Conservation (phyloP, 64 coral and sea anemone genomes). For the Anthopleura sola region DNA sequence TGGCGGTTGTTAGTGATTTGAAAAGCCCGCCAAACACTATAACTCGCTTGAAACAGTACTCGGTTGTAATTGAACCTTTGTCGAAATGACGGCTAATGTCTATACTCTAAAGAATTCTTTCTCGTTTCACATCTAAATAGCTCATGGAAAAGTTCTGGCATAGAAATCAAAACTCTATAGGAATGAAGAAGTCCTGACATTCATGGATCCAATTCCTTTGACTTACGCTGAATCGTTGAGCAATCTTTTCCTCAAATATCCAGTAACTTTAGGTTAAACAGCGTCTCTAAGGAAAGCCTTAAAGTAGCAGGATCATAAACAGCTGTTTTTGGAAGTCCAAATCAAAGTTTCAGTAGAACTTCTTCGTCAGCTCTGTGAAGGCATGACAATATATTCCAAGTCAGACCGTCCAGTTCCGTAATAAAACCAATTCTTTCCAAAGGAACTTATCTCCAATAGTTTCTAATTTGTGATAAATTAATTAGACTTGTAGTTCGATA, state of each 20-base stretch:
- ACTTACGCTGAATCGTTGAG: neutral
- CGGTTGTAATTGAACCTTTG: neutral
- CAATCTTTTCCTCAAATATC: neutral
- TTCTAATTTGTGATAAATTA: neutral
- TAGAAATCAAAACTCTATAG: neutral
- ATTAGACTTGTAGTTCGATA: neutral
- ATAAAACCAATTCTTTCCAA: no score
- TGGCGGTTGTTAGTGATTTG: neutral
- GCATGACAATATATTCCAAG: neutral
- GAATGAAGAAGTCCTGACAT: neutral
- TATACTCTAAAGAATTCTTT: neutral
- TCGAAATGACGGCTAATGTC: neutral
- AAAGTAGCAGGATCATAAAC: neutral
- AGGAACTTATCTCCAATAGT: neutral
- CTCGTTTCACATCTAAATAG: neutral
- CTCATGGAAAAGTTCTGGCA: neutral
- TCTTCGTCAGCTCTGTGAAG: neutral
- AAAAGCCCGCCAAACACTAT: constrained; percentile 17
- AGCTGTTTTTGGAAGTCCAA: neutral
- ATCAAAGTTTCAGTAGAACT: neutral
- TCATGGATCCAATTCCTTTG: neutral
- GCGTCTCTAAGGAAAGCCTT: neutral
- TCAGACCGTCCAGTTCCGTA: no score
- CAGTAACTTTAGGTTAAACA: neutral
- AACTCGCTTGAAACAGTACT: neutral